A percentile compares a stretch with the other conserved stretches of the same genome.
phyloP scores from a whole-genome alignment of 2,888 invertebrate species.

The Anthophora plumipes region DNA sequence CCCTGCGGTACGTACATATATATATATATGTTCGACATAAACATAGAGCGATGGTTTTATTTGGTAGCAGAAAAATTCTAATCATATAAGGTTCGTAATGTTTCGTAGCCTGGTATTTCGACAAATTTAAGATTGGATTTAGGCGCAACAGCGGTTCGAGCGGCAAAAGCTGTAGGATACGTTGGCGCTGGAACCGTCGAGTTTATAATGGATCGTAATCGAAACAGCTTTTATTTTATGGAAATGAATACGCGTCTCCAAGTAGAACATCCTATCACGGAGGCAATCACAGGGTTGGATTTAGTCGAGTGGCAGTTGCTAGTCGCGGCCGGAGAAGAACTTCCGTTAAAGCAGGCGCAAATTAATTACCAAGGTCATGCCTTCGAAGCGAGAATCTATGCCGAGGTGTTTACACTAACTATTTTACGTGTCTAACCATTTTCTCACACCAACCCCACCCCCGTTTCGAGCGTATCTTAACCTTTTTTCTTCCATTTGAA shows the following conservation, averaged over 20 bases:
- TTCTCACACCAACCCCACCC: not conserved
- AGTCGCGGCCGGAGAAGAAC: conserved; percentile 94
- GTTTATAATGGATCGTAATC: conserved; percentile 95
- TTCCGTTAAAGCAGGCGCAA: conserved; percentile 93
- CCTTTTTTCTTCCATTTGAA: not conserved
- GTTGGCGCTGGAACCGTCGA: conserved; percentile 99
- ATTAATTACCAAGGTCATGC: conserved; percentile 93
- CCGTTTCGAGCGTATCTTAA: not conserved
- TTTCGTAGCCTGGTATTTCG: conserved; percentile 91
- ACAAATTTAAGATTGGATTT: conserved; percentile 90
- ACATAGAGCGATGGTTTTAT: not conserved
- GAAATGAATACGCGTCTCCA: conserved; percentile 99
- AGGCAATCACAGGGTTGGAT: conserved; percentile 98
- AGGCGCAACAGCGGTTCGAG: conserved; percentile 96
- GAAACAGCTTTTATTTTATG: conserved; percentile 98
- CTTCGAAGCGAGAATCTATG: conserved; percentile 98
- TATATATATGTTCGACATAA: not conserved
- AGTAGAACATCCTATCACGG: conserved; percentile 98
- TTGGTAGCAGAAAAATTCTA: not conserved
- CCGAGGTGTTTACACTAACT: conserved; percentile 87
- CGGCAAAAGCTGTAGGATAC: conserved; percentile 97
- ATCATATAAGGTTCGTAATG: not conserved
- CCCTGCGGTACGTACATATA: conserved; percentile 90
- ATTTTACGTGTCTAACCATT: not conserved
- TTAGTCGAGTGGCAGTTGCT: conserved; percentile 99